Percentiles rank a stretch among this genome's conserved stretches.
These are phyloP conservation scores for Xerus inauris DNA, from an alignment of 2,113 vertebrate genomes.

Conservation along the genomic window DNA sequence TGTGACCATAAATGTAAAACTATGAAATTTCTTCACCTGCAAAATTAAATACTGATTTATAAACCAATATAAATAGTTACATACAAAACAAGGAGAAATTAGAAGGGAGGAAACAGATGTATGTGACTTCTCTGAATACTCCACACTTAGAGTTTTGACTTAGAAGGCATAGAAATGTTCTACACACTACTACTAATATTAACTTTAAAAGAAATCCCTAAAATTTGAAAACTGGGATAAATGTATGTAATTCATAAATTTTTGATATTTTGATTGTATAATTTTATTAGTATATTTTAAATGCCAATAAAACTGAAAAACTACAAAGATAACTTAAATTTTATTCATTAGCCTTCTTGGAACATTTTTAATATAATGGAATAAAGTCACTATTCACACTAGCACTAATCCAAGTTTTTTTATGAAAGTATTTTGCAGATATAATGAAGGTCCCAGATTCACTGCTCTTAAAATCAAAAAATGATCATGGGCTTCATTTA, in stretches of 20 bases:
- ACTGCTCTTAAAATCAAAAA: neutral
- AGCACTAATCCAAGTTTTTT: neutral
- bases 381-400: neutral
- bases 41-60: neutral
- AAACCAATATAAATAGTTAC: neutral
- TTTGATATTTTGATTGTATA: neutral
- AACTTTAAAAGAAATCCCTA: neutral
- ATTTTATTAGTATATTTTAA: neutral
- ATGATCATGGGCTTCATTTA: neutral
- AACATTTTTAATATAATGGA: neutral
- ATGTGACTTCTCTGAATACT: neutral
- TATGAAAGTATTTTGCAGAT: neutral
- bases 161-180: neutral
- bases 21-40: neutral
- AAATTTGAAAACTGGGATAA: neutral
- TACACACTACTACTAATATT: neutral
- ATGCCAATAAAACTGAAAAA: neutral
- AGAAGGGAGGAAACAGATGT: neutral
- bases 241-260: neutral
- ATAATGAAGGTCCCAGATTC: neutral
- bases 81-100: neutral
- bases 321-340: neutral
- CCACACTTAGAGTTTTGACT: neutral
- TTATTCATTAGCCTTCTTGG: neutral
- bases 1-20: neutral